phyloP scores from a whole-genome alignment of 53 echinoderm and acorn worm genomes.

The Temnopleurus reevesii region DNA sequence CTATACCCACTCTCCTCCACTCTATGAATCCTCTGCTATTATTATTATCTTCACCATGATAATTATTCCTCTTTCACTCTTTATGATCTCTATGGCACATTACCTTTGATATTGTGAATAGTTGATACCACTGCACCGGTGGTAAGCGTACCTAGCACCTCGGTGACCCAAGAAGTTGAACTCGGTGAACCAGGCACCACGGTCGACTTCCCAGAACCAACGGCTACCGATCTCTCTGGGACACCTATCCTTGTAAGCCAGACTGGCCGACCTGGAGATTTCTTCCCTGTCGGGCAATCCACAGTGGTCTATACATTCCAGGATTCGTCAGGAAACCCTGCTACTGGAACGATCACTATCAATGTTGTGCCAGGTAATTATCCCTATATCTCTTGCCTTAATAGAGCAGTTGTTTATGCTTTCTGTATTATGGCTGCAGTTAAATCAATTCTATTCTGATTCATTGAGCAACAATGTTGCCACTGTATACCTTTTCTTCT shows the following conservation, averaged over 20 bases:
- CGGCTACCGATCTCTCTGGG: slow-evolving; percentile 63
- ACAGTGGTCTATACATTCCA: slow-evolving; percentile 58
- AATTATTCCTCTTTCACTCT: no score
- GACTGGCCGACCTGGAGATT: slow-evolving; percentile 25
- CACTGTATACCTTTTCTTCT: neutral
- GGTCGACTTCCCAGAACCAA: slow-evolving; percentile 59
- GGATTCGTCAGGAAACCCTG: slow-evolving; percentile 39
- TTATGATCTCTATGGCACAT: no score
- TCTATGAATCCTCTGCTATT: slow-evolving; percentile 30
- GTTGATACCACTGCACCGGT: slow-evolving; percentile 40
- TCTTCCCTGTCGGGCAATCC: slow-evolving; percentile 49
- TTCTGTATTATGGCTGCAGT: neutral
- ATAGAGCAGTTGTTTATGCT: neutral
- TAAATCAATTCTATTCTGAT: neutral
- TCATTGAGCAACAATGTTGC: neutral
- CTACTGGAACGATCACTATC: neutral
- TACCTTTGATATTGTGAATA: neutral
- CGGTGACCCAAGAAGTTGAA: neutral
- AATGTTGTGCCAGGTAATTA: neutral
- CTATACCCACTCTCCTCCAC: slow-evolving; percentile 53
- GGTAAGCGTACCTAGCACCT: neutral
- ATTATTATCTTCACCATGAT: no score
- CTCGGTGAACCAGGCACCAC: slow-evolving; percentile 1
- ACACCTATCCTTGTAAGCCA: neutral
- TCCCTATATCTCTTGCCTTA: neutral